Percentiles rank a stretch among this genome's conserved stretches.
Evolutionary conservation across 2,888 invertebrate species (phyloP).

Genomic region (Lycocerus yunnanus): DNA sequence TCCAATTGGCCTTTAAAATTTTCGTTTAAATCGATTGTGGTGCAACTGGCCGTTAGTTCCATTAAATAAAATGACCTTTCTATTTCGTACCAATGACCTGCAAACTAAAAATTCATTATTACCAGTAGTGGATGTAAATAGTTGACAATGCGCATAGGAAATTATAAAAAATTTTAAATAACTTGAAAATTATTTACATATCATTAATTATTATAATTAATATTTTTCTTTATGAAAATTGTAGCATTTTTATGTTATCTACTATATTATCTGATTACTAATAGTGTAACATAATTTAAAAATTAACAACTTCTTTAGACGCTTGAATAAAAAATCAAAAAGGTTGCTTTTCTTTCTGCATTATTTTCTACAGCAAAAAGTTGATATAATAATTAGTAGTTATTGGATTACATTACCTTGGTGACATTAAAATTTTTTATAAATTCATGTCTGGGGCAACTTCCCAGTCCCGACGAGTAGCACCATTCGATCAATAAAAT

Average conservation of each 20-base stretch:
- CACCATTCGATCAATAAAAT: constrained; percentile 27
- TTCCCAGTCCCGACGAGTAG: constrained; percentile 63
- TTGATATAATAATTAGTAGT: neutral
- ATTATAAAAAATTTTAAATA: neutral
- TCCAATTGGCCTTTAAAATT: constrained; percentile 61
- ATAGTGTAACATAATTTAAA: too few relatives aligned
- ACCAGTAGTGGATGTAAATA: neutral
- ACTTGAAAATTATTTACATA: neutral
- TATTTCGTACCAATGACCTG: constrained; percentile 75
- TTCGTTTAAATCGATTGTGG: constrained; percentile 64
- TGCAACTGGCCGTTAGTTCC: constrained; percentile 73
- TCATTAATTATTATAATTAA: neutral
- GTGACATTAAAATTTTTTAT: constrained; percentile 69
- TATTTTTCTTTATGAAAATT: too few relatives aligned
- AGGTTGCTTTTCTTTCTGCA: too few relatives aligned
- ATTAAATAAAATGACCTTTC: constrained; percentile 77
- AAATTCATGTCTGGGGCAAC: constrained; percentile 69
- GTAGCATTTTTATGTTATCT: too few relatives aligned
- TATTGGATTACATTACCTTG: constrained; percentile 59
- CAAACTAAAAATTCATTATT: constrained; percentile 59
- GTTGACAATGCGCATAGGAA: neutral
- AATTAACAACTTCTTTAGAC: too few relatives aligned
- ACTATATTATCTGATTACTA: too few relatives aligned
- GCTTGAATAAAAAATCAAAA: too few relatives aligned
- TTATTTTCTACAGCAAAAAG: neutral